Evolutionary conservation across 2,797 vertebrate genomes (phyloP).

Genomic region (Lacerta viridis): DNA sequence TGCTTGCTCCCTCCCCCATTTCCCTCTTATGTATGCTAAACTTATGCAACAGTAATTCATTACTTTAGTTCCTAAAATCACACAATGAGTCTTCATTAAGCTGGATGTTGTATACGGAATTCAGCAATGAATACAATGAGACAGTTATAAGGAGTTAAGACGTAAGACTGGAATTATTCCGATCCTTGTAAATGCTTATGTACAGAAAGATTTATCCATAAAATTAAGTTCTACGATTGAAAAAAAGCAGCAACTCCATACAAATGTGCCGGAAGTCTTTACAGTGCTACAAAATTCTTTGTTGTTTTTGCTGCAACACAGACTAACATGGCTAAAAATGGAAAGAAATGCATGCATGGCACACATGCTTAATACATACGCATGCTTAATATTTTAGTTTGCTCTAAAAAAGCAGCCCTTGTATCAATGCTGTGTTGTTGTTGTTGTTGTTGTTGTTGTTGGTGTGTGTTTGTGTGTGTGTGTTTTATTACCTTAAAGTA

Average conservation of each 20-base stretch:
- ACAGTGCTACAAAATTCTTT: slow-evolving; percentile 14
- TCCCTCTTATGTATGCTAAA: slow-evolving; percentile 15
- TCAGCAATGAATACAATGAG: slow-evolving; percentile 37
- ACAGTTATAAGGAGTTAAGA: slow-evolving; percentile 13
- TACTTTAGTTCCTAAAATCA: slow-evolving; percentile 15
- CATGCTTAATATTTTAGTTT: slow-evolving; percentile 75
- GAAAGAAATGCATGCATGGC: slow-evolving; percentile 47
- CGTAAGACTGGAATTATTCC: slow-evolving; percentile 16
- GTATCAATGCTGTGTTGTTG: slow-evolving; percentile 62
- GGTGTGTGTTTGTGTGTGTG: not conserved
- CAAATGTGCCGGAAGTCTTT: slow-evolving; percentile 57
- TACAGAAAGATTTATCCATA: slow-evolving; percentile 18
- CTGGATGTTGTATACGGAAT: slow-evolving; percentile 14
- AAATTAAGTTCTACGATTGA: slow-evolving; percentile 32
- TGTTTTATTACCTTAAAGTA: slow-evolving; percentile 88
- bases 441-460: not conserved
- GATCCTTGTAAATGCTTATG: not conserved
- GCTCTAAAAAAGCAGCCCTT: slow-evolving; percentile 70
- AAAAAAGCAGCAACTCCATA: slow-evolving; percentile 53
- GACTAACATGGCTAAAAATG: not conserved
- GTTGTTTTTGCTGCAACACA: not conserved
- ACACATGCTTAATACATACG: slow-evolving; percentile 51
- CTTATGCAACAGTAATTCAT: slow-evolving; percentile 21
- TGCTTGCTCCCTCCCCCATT: not conserved
- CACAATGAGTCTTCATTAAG: slow-evolving; percentile 13